Base-by-base conservation (phyloP, 2,113 vertebrate species). In the Trachemys scripta region DNA sequence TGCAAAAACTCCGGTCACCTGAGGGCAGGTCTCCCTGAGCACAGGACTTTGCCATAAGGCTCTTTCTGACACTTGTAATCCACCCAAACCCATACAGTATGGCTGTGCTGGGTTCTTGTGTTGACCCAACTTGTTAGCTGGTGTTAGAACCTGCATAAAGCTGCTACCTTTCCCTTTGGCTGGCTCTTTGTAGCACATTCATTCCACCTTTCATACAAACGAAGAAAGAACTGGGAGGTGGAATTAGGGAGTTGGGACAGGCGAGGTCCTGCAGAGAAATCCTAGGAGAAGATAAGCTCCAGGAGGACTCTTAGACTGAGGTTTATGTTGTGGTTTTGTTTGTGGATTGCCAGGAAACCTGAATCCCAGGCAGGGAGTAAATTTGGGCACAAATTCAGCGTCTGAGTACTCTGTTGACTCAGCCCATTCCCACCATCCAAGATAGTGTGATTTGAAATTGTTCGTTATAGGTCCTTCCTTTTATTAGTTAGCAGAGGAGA, bases 401-500 rank as follows among this genome's bases (percentile, higher is more conserved):
- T 59, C 57, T 59, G 57, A 59, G 57, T 59, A 31, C 57, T 62
- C 27, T 31, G 27, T 62, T 31, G 57, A 62, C 27, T 62, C 57
- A 62, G 57, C 57, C 27, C 27, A 31, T 62, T 62, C 57, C 31
- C 57, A 62, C 11, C 27, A 62, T 62, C 27, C 57, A 62, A 62
- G 57, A 31, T 6, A 62, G 27, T 29, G 78, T 80, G 78, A 80
- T 50, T 79, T 50, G 27, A 50, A 24, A 50, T 50, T 5, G 31
- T 80, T 79, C 10, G 6, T 17, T 75, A 14, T 19, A 51, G 53
- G 42, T 85, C 84, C 78, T 49, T 69, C 57, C 47, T n/a, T 24
- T 35, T 59, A 13, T 49, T 0, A 1, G 19, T 57, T 87, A 56
- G 85, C 0, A 1, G 29, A 20, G 31, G 72, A 9, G 54, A 13